A percentile compares a stretch with the other conserved stretches of the same genome.
Conservation (phyloP, 2,113 vertebrate species). For the Eretmochelys imbricata region DNA sequence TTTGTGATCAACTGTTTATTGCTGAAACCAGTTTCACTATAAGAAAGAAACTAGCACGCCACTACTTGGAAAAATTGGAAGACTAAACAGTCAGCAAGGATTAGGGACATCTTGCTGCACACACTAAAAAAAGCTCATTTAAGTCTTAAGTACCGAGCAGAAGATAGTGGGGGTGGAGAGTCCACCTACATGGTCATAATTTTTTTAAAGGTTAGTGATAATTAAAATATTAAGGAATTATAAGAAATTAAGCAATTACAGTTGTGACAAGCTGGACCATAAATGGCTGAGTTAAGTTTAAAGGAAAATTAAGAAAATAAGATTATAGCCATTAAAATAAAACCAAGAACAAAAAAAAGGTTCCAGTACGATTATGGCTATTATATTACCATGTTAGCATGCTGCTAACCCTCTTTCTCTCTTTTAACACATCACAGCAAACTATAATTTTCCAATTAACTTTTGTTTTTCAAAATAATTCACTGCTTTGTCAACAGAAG, state of each 20-base stretch:
- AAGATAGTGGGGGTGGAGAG: not conserved
- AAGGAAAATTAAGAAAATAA: not conserved
- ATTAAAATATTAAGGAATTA: constrained; percentile 27
- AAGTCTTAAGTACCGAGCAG: not conserved
- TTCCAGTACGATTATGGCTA: not conserved
- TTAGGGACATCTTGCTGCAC: constrained; percentile 1
- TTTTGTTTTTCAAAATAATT: not conserved
- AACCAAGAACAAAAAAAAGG: not conserved
- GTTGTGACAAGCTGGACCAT: constrained; percentile 8
- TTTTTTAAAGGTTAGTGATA: constrained; percentile 15
- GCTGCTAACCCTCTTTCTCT: not conserved
- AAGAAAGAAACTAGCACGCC: constrained; percentile 26
- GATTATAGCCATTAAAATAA: constrained; percentile 12
- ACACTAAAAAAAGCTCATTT: not conserved
- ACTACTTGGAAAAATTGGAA: not conserved
- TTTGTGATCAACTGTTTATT: constrained; percentile 43
- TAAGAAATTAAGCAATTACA: constrained; percentile 19
- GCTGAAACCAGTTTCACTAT: not conserved
- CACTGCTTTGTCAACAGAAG: not conserved
- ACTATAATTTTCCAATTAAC: not conserved
- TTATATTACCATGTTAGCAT: not conserved
- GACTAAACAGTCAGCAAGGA: not conserved
- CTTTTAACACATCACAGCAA: not conserved
- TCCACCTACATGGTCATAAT: not conserved
- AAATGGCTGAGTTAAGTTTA: not conserved